Conservation (phyloP, 2,113 vertebrate genomes). For the Xiphophorus maculatus region DNA sequence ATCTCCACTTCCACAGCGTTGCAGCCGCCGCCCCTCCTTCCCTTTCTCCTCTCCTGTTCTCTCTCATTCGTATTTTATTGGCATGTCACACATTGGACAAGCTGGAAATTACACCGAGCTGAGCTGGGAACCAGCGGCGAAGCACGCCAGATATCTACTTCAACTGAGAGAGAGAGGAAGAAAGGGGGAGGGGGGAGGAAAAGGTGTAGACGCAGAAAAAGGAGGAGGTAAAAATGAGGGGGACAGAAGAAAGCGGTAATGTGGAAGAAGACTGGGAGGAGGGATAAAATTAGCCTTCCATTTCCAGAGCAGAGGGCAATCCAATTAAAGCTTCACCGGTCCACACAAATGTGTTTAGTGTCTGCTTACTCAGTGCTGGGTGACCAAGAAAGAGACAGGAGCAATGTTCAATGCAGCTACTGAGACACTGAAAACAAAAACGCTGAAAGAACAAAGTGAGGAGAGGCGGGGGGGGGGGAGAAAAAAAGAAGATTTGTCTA, state of each 20-base stretch:
- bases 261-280: constrained; percentile 38
- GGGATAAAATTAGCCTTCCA: constrained; percentile 66
- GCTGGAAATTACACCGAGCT: constrained; percentile 79
- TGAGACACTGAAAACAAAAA: constrained; percentile 8
- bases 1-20: constrained; percentile 71
- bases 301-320: constrained; percentile 73
- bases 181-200: neutral
- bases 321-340: constrained; percentile 77
- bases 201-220: neutral
- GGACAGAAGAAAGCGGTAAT: constrained; percentile 37
- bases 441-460: neutral
- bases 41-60: constrained; percentile 37
- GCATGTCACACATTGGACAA: constrained; percentile 79
- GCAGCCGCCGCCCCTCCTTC: constrained; percentile 36
- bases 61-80: constrained; percentile 75
- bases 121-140: constrained; percentile 68
- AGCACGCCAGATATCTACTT: constrained; percentile 69
- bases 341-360: constrained; percentile 71
- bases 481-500: neutral
- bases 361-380: constrained; percentile 53
- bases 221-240: constrained; percentile 4
- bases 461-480: too few relatives aligned
- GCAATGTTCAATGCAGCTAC: neutral
- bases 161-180: constrained; percentile 33
- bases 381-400: constrained; percentile 31